Conservation (phyloP, 37 sponge, comb jelly and placozoan species). For the Axinella damicornis region DNA sequence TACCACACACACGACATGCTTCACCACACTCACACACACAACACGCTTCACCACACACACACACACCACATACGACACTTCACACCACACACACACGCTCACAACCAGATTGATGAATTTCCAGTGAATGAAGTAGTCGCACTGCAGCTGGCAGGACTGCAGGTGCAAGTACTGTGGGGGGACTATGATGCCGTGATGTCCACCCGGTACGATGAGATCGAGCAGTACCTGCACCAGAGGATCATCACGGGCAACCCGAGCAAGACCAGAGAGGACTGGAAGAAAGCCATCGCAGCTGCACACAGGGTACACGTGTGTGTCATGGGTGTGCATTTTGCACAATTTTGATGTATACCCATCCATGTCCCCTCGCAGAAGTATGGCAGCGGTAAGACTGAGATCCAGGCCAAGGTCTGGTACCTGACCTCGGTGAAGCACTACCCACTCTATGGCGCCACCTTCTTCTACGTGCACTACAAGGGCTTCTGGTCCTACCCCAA, state of each 20-base stretch:
- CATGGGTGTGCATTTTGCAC: no score
- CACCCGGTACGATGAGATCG: constrained; percentile 79
- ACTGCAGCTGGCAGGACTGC: constrained; percentile 92
- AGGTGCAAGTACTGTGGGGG: constrained; percentile 92
- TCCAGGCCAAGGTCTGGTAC: constrained; percentile 98
- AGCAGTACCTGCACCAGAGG: constrained; percentile 66
- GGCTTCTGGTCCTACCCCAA: constrained; percentile 98
- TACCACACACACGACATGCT: background rate
- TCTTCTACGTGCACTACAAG: constrained; percentile 92
- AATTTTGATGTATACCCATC: no score
- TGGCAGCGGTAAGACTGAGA: constrained; percentile 89
- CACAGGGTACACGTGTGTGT: constrained; percentile 69
- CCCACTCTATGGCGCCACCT: constrained; percentile 87
- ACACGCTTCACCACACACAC: background rate
- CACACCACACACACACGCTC: background rate
- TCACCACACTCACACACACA: background rate
- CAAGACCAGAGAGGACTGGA: constrained; percentile 79
- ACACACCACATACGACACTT: background rate
- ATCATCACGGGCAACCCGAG: constrained; percentile 56
- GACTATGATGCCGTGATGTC: constrained; percentile 48
- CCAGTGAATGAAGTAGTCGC: constrained; percentile 92
- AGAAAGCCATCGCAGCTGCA: constrained; percentile 80
- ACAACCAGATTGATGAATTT: constrained; percentile 88
- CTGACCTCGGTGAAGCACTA: constrained; percentile 95
- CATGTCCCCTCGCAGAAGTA: constrained; percentile 58